A percentile compares a stretch with the other conserved stretches of the same genome.
phyloP scores from a whole-genome alignment of 2,797 vertebrate genomes.

The Sebastes hubbsi region DNA sequence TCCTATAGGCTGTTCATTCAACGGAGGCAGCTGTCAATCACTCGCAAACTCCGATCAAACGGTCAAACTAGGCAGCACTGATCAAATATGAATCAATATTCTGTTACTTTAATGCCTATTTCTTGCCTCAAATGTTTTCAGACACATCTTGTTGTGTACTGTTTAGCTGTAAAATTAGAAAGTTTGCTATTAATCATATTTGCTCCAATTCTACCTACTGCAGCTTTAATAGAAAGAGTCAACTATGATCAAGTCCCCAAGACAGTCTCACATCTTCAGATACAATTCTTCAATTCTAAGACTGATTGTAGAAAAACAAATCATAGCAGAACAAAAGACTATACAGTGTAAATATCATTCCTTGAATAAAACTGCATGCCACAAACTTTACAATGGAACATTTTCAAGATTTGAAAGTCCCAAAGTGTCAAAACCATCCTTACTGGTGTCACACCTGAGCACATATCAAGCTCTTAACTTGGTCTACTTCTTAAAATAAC shows the following conservation, averaged over 20 bases:
- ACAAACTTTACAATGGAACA: background rate
- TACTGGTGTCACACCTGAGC: background rate
- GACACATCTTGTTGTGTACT: too few relatives aligned
- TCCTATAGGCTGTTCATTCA: too few relatives aligned
- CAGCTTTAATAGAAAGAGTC: background rate
- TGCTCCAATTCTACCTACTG: too few relatives aligned
- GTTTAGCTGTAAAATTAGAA: too few relatives aligned
- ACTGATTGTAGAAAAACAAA: background rate
- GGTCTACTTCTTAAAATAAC: background rate
- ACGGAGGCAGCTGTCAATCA: too few relatives aligned
- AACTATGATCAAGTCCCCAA: slow-evolving; percentile 9
- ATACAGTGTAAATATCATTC: background rate
- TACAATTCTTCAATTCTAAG: background rate
- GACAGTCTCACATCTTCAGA: background rate
- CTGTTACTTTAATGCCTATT: background rate
- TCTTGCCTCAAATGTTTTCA: too few relatives aligned
- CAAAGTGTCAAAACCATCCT: background rate
- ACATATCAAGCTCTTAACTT: background rate
- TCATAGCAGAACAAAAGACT: background rate
- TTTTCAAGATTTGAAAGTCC: background rate
- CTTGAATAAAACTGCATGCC: background rate
- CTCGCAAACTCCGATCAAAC: too few relatives aligned
- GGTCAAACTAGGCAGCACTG: too few relatives aligned
- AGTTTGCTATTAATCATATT: too few relatives aligned
- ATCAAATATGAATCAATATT: background rate